These are phyloP conservation scores for Microctenopoma steveboyesi DNA, from an alignment of 2,797 vertebrate species.

Conservation along the genomic window DNA sequence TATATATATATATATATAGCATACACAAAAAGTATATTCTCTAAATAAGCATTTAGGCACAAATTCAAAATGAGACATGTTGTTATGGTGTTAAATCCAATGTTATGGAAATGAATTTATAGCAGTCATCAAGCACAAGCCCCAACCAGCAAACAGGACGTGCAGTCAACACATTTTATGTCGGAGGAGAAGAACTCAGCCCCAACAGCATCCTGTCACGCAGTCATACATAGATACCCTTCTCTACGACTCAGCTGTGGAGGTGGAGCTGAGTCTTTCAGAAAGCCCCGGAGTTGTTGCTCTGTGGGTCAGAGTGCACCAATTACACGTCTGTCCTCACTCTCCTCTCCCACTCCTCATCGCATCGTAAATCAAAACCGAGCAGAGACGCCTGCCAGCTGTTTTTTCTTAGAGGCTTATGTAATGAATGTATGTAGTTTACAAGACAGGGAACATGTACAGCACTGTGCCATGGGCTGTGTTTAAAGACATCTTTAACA, in stretches of 20 bases:
- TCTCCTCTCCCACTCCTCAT: conserved; percentile 11
- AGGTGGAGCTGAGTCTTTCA: conserved; percentile 15
- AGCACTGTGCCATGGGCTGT: conserved; percentile 17
- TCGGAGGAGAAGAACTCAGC: conserved; percentile 55
- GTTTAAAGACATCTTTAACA: conserved; percentile 63
- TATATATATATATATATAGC: not conserved
- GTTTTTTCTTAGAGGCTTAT: conserved; percentile 43
- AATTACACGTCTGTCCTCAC: conserved; percentile 62
- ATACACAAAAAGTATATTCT: not conserved
- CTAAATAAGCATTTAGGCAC: not conserved
- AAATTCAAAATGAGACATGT: not conserved
- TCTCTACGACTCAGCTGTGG: conserved; percentile 19
- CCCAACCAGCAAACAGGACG: conserved; percentile 65
- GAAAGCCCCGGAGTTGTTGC: conserved; percentile 26
- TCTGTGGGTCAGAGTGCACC: conserved; percentile 37
- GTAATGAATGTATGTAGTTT: conserved; percentile 46
- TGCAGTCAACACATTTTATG: conserved; percentile 43
- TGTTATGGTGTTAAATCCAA: not conserved
- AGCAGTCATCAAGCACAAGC: not conserved
- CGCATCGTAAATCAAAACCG: conserved; percentile 54
- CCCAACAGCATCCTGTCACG: conserved; percentile 50
- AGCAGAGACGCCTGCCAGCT: conserved; percentile 49
- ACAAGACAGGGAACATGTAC: conserved; percentile 55
- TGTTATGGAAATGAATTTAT: not conserved
- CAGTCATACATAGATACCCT: conserved; percentile 20